Conservation (phyloP, 1,140 invertebrate genomes). For the Gonioctena quinquepunctata region DNA sequence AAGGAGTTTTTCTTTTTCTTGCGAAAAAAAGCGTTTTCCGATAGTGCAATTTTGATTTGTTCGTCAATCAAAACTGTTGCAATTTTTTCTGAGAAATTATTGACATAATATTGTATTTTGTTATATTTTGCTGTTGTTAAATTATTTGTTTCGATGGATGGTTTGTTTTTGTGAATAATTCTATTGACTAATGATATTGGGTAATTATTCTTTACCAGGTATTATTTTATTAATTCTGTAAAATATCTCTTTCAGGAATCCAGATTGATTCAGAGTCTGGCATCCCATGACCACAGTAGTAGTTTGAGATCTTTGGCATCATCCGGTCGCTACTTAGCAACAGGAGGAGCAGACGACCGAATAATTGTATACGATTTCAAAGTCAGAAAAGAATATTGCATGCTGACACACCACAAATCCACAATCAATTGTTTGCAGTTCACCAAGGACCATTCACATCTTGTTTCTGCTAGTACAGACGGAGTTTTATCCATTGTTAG, state of each 20-base stretch:
- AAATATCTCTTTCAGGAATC: constrained; percentile 54
- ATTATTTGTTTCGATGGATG: too few relatives aligned
- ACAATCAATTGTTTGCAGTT: constrained; percentile 79
- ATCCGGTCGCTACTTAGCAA: constrained; percentile 77
- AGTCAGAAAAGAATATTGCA: constrained; percentile 74
- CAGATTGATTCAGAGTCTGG: constrained; percentile 76
- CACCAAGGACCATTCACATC: constrained; percentile 72
- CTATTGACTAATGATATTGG: too few relatives aligned
- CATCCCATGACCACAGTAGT: constrained; percentile 81
- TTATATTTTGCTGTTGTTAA: too few relatives aligned
- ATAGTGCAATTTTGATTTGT: too few relatives aligned
- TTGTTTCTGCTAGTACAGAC: constrained; percentile 84
- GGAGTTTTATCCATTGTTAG: constrained; percentile 80
- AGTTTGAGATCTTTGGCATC: constrained; percentile 75
- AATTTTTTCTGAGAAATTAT: too few relatives aligned
- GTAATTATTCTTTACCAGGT: constrained; percentile 30
- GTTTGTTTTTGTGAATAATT: too few relatives aligned
- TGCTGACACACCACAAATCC: constrained; percentile 80
- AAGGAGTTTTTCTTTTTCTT: too few relatives aligned
- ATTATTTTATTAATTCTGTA: constrained; percentile 15
- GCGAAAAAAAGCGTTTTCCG: too few relatives aligned
- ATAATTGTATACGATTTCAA: constrained; percentile 85
- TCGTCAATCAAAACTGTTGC: too few relatives aligned
- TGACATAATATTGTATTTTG: too few relatives aligned
- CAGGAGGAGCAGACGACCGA: constrained; percentile 88